Percentiles rank a stretch among this genome's conserved stretches.
Evolutionary conservation across 2,888 invertebrate genomes (phyloP).

Genomic region (Girardia tigrina): DNA sequence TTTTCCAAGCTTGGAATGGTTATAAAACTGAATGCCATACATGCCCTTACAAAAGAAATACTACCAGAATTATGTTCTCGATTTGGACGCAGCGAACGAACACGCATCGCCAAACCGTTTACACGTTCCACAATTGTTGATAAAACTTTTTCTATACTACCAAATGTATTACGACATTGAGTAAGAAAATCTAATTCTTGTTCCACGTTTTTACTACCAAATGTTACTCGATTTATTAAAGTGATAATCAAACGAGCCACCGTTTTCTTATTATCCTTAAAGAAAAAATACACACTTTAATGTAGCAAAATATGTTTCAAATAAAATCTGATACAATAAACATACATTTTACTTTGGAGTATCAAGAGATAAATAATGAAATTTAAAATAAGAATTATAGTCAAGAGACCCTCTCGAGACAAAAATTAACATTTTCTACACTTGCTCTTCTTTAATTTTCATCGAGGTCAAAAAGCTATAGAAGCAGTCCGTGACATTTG

Average conservation of each 20-base stretch:
- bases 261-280: neutral
- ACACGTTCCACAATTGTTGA: constrained; percentile 57
- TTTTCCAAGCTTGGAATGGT: constrained; percentile 81
- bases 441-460: neutral
- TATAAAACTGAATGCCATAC: constrained; percentile 84
- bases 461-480: neutral
- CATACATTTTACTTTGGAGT: too few species aligned
- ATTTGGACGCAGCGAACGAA: constrained; percentile 52
- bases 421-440: neutral
- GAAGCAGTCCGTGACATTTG: neutral
- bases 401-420: too few species aligned
- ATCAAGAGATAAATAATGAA: too few species aligned
- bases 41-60: constrained; percentile 69
- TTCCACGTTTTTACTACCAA: constrained; percentile 65
- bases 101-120: constrained; percentile 61
- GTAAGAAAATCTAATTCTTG: constrained; percentile 82
- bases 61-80: constrained; percentile 65
- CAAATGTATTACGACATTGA: constrained; percentile 73
- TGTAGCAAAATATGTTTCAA: too few species aligned
- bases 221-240: constrained; percentile 66
- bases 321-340: too few species aligned
- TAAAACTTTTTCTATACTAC: constrained; percentile 69
- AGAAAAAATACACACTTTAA: too few species aligned
- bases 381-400: too few species aligned
- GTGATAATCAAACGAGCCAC: constrained; percentile 57